A percentile compares a stretch with the other conserved stretches of the same genome.
Conservation (phyloP, 2,797 vertebrate genomes). For the Simalia tracyae region DNA sequence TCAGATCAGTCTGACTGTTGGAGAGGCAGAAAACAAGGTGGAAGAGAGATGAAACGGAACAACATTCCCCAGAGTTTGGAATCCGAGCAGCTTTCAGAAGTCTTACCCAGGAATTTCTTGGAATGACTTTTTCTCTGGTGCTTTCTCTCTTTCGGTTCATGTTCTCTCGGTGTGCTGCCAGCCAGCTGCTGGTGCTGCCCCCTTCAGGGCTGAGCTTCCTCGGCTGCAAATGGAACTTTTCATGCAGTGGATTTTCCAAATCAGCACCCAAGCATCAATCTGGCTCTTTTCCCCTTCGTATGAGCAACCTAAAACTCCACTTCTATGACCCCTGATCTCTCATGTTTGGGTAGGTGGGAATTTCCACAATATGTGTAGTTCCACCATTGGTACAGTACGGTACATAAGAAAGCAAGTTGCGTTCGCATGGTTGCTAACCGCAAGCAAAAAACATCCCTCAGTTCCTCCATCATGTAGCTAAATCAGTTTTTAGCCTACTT, state of each 20-base stretch:
- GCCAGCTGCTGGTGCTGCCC: slow-evolving; percentile 29
- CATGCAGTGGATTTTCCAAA: neutral
- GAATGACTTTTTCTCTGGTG: neutral
- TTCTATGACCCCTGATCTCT: rapidly evolving
- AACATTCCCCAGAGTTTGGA: neutral
- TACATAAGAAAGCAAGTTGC: neutral
- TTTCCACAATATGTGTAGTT: neutral
- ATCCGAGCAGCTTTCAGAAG: neutral
- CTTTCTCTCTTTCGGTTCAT: neutral
- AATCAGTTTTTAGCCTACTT: neutral
- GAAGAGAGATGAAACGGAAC: neutral
- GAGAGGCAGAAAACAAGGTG: neutral
- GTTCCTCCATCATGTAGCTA: neutral
- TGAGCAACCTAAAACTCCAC: rapidly evolving
- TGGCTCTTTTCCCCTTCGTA: neutral
- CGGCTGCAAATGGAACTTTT: slow-evolving; percentile 4
- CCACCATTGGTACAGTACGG: neutral
- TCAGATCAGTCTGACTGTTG: neutral
- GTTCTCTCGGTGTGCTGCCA: neutral
- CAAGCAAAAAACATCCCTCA: neutral
- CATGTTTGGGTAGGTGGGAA: neutral
- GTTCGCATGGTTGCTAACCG: neutral
- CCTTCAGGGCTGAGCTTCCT: neutral
- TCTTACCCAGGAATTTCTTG: neutral
- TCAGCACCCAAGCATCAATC: neutral